These are phyloP conservation scores for Eptesicus fuscus DNA, from an alignment of 2,113 vertebrate species.

Conservation along the genomic window DNA sequence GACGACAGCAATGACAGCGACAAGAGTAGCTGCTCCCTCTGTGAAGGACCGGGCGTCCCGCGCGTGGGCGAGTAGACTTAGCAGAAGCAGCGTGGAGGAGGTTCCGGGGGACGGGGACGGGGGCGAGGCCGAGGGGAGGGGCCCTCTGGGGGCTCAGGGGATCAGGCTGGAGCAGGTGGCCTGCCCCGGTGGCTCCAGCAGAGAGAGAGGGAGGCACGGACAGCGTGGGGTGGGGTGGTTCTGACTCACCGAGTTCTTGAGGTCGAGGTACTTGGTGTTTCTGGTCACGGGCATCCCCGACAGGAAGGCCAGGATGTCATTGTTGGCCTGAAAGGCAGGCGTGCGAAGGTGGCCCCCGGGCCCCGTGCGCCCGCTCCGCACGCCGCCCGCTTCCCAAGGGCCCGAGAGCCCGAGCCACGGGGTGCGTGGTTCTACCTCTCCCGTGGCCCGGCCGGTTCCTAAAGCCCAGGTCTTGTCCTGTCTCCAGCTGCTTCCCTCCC, in stretches of 20 bases:
- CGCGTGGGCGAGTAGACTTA: neutral
- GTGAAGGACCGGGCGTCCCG: rapidly evolving
- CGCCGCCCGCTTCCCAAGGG: neutral
- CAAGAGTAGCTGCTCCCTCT: neutral
- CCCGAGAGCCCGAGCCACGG: neutral
- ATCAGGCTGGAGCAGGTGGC: rapidly evolving
- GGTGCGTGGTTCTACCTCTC: neutral
- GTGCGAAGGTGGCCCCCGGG: neutral
- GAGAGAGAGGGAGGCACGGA: rapidly evolving
- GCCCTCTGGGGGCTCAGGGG: neutral
- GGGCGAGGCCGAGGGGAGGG: neutral
- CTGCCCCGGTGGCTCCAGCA: neutral
- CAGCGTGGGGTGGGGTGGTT: rapidly evolving
- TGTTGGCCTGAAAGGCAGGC: slow-evolving; percentile 90
- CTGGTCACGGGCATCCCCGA: slow-evolving; percentile 98
- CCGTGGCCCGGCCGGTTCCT: neutral
- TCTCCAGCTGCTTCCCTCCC: neutral
- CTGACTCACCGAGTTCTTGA: slow-evolving; percentile 93
- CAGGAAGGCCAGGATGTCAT: slow-evolving; percentile 97
- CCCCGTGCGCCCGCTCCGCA: rapidly evolving
- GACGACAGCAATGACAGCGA: too few relatives aligned
- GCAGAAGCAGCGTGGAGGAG: too few relatives aligned
- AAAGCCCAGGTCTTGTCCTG: neutral
- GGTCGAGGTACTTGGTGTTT: slow-evolving; percentile 97
- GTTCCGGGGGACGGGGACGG: neutral